Evolutionary conservation across 2,888 invertebrate species (phyloP), one percentile per base, ranked within the genome.

Genomic region (Zootermopsis nevadensis): DNA sequence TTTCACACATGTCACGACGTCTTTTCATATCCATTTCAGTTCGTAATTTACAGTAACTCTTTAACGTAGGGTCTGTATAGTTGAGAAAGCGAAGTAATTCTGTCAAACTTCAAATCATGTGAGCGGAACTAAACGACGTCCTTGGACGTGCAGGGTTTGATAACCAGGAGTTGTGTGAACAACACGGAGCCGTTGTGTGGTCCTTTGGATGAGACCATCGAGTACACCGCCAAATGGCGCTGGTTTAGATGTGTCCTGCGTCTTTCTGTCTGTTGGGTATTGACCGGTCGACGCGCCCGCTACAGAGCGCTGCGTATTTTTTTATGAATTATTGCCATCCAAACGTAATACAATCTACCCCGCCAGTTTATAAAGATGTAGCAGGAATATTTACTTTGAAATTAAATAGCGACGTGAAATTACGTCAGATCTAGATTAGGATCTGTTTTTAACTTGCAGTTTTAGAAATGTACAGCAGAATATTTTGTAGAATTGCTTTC

Each of bases 301-400:
- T n/a, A n/a, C n/a, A n/a, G n/a, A 33, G 31, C 33, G 31, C 33
- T n/a, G 69, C 27, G 69, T 33, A 69, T 33, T 3, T 31, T 69
- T n/a, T 12, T 69, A 31, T 69, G 69, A 69, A 69, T 69, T 69
- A 69, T 69, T 69, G 69, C 69, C 33, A 33, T 69, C 69, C 69
- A 33, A 69, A 69, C 69, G 33, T 69, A 69, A 69, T 69, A 69
- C 33, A 69, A 15, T 69, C 24, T 19, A 12, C 69, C 69, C 69
- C 69, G 6, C 33, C 30, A 30, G 6, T 27, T 31, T 24, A 15
- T 33, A 69, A 69, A 69, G 33, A 33, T 33, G 4, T 33, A 31
- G 27, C 33, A 69, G 31, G 33, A 69, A 69, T 69, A 33, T 69
- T 69, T 69, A 69, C 69, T 19, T 69, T 31, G 33, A 69, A 69